Evolutionary conservation across 2,797 vertebrate species (phyloP).

Genomic region (Sebastes diploproa): DNA sequence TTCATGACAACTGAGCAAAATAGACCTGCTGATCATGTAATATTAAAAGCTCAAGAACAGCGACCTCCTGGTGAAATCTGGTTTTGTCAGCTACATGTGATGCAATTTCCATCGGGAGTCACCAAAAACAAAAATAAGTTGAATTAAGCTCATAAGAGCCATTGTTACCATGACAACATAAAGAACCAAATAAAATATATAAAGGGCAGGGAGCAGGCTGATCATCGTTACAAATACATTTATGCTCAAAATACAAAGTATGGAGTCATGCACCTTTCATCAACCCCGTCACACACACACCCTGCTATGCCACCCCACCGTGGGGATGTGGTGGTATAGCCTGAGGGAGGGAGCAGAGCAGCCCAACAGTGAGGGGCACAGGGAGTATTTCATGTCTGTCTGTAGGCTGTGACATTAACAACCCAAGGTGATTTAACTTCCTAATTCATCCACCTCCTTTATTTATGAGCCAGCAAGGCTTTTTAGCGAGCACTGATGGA

Average conservation of each 20-base stretch:
- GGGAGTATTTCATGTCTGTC: conserved; percentile 67
- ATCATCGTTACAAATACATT: background rate
- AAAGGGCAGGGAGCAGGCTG: background rate
- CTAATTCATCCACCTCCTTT: conserved; percentile 70
- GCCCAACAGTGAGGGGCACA: conserved; percentile 34
- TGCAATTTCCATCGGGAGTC: background rate
- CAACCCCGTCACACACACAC: background rate
- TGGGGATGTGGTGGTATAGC: conserved; percentile 20
- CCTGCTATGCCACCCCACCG: conserved; percentile 27
- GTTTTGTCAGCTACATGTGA: background rate
- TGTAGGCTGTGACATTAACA: conserved; percentile 71
- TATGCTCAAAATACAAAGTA: conserved; percentile 2
- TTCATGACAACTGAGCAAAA: background rate
- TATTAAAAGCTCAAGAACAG: background rate
- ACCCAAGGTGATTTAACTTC: conserved; percentile 75
- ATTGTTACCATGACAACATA: background rate
- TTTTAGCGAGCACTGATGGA: conserved; percentile 72
- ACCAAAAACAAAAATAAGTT: background rate
- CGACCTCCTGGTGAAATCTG: background rate
- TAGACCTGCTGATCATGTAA: background rate
- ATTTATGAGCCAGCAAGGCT: conserved; percentile 70
- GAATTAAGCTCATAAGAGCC: background rate
- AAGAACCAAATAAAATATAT: background rate
- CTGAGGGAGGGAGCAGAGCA: conserved; percentile 26
- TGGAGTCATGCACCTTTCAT: background rate